A percentile compares a stretch with the other conserved stretches of the same genome.
phyloP scores from a whole-genome alignment of 2,797 vertebrate species.

The Brotula barbata region DNA sequence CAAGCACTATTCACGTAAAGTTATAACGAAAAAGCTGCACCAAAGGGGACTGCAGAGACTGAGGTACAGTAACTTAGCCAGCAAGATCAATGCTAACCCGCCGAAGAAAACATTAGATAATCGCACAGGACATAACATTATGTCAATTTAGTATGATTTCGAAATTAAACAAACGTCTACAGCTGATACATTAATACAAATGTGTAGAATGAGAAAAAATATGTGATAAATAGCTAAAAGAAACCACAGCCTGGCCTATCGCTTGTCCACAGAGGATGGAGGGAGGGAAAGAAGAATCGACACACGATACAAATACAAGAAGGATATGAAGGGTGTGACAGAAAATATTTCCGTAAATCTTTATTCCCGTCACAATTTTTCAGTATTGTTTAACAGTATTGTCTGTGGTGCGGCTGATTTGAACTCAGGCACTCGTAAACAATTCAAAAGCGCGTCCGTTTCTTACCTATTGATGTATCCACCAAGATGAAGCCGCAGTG shows the following conservation, averaged over 20 bases:
- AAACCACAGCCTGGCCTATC: not conserved
- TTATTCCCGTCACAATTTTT: not conserved
- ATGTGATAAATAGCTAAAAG: not conserved
- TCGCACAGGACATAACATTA: no score
- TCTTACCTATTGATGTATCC: slow-evolving; percentile 56
- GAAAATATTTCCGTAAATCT: not conserved
- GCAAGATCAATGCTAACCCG: not conserved
- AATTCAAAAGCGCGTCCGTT: slow-evolving; percentile 35
- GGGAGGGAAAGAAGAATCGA: slow-evolving; percentile 5
- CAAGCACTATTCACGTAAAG: not conserved
- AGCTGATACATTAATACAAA: no score
- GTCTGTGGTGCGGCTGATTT: not conserved
- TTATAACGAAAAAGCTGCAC: not conserved
- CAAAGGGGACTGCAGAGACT: slow-evolving; percentile 8
- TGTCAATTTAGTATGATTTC: no score
- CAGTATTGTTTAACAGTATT: no score
- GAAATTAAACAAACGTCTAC: not conserved
- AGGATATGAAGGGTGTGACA: no score
- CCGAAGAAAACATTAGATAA: not conserved
- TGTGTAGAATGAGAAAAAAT: not conserved
- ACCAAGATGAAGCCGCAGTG: slow-evolving; percentile 39
- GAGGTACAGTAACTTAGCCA: not conserved
- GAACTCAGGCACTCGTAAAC: slow-evolving; percentile 24
- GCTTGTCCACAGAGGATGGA: slow-evolving; percentile 25
- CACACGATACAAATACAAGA: slow-evolving; percentile 7